Evolutionary conservation across 1,140 invertebrate species (phyloP).

Genomic region (Anagrus nilaparvatae): DNA sequence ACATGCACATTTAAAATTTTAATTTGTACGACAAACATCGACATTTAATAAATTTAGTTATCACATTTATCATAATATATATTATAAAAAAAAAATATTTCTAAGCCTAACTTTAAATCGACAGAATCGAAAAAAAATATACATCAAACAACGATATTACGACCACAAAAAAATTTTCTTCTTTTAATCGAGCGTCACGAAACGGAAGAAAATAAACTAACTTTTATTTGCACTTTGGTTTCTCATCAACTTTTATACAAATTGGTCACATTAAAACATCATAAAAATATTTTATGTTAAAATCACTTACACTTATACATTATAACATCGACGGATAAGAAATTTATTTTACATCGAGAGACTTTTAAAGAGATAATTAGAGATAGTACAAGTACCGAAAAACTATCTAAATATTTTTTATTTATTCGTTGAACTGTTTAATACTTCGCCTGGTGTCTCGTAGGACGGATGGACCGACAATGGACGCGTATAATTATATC

Average conservation of each 20-base stretch:
- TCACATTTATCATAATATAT: constrained; percentile 44
- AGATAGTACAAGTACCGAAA: no score
- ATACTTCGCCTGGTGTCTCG: no score
- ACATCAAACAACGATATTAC: constrained; percentile 37
- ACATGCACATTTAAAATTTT: no score
- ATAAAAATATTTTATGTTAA: constrained; percentile 12
- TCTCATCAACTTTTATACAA: no score
- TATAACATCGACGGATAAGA: constrained; percentile 25
- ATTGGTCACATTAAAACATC: no score
- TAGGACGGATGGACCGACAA: constrained; percentile 38
- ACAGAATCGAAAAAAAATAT: constrained; percentile 25
- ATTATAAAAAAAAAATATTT: constrained; percentile 45
- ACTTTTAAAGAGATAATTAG: no score
- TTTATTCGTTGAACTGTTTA: no score
- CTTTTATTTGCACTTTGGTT: no score
- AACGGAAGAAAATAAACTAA: constrained; percentile 1
- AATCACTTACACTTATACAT: constrained; percentile 11
- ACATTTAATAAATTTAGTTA: constrained; percentile 33
- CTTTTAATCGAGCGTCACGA: constrained; percentile 8
- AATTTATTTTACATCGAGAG: constrained; percentile 29
- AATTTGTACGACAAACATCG: constrained; percentile 38
- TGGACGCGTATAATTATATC: no score
- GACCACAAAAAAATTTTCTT: constrained; percentile 23
- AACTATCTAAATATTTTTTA: no score
- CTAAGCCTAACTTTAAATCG: constrained; percentile 34